phyloP scores from a whole-genome alignment of 37 sponge, comb jelly and placozoan genomes.

The Halichondria panicea region DNA sequence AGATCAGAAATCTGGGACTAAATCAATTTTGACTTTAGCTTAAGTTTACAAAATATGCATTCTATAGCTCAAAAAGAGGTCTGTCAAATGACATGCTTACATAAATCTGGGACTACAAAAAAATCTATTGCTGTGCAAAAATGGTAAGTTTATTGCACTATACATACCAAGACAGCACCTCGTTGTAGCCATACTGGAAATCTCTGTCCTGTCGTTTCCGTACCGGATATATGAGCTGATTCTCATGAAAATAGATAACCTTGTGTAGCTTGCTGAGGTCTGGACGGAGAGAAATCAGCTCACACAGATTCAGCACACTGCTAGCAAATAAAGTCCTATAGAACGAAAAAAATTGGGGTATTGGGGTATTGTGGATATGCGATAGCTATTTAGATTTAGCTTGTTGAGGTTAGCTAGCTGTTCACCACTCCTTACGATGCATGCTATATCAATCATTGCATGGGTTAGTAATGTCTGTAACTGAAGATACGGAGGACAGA shows the following conservation, averaged over 20 bases:
- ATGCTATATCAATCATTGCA: background rate
- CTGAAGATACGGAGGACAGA: no score
- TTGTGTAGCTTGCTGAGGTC: slow-evolving; percentile 62
- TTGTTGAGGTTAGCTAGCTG: background rate
- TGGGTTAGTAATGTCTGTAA: background rate
- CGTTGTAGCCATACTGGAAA: slow-evolving; percentile 90
- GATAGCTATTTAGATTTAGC: background rate
- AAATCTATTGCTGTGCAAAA: no score
- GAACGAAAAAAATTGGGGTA: background rate
- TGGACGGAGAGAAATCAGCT: slow-evolving; percentile 73
- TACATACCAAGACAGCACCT: slow-evolving; percentile 90
- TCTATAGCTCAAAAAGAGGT: no score
- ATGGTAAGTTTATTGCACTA: no score
- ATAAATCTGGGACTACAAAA: no score
- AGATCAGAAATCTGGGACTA: no score
- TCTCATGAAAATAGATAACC: slow-evolving; percentile 94
- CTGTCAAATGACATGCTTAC: no score
- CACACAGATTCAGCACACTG: slow-evolving; percentile 83
- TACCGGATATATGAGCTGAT: slow-evolving; percentile 89
- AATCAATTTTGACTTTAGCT: no score
- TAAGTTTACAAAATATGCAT: background rate
- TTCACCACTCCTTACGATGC: background rate
- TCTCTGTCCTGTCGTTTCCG: slow-evolving; percentile 83
- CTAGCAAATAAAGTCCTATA: slow-evolving; percentile 75
- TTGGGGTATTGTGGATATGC: background rate